A percentile compares a stretch with the other conserved stretches of the same genome.
These are phyloP conservation scores for Conus ventricosus DNA, from an alignment of 1,140 invertebrate species.

Conservation along the genomic window DNA sequence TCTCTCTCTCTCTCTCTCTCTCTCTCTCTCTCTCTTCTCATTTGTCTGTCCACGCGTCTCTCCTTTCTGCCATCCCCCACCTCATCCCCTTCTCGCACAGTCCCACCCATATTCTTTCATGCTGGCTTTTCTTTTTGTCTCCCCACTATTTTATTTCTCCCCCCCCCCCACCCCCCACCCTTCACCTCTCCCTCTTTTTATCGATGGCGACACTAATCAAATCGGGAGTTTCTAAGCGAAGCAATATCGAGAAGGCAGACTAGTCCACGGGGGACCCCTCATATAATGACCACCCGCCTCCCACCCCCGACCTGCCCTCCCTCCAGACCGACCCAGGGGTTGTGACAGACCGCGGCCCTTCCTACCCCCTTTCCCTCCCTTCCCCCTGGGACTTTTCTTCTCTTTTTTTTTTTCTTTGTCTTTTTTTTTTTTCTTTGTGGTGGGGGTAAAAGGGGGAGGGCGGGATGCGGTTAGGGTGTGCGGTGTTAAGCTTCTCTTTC, in stretches of 20 bases:
- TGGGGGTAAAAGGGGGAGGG: too few relatives aligned
- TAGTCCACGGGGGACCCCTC: not conserved
- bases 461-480: too few relatives aligned
- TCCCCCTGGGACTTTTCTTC: too few relatives aligned
- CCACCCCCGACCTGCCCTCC: not conserved
- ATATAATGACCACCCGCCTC: not conserved
- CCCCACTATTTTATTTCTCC: too few relatives aligned
- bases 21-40: not conserved
- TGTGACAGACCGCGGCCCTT: too few relatives aligned
- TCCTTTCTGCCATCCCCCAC: not conserved
- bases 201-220: conserved; percentile 30
- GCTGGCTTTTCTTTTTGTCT: too few relatives aligned
- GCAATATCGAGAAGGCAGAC: conserved; percentile 18
- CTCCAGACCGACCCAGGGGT: too few relatives aligned
- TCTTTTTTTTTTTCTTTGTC: too few relatives aligned
- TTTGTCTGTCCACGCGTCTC: not conserved
- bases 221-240: conserved; percentile 36
- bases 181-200: not conserved
- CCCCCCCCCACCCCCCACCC: not conserved
- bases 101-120: too few relatives aligned
- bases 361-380: too few relatives aligned
- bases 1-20: not conserved
- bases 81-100: not conserved
- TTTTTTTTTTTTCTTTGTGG: too few relatives aligned
- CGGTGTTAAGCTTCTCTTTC: too few relatives aligned